Conservation (phyloP, 2,113 vertebrate genomes). For the Laticauda laticaudata region DNA sequence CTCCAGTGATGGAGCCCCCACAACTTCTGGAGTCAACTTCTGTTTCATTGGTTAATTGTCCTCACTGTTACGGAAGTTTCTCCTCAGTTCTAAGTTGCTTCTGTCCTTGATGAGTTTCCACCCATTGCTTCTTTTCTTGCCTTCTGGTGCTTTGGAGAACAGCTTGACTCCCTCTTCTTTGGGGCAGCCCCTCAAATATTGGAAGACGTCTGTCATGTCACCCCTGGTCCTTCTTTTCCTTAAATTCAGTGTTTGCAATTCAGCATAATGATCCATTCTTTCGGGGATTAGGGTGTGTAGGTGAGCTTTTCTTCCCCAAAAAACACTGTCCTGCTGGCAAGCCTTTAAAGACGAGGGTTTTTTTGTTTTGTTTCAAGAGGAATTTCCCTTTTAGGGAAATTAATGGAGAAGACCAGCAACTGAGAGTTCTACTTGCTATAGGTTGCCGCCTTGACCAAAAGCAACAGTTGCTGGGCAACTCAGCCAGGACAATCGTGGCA, state of each 20-base stretch:
- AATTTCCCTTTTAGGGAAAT: not conserved
- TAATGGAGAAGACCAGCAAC: not conserved
- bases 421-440: not conserved
- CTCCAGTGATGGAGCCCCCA: no score
- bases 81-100: no score
- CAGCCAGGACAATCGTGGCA: not conserved
- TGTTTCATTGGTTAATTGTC: no score
- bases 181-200: no score
- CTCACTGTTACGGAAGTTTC: no score
- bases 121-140: not conserved
- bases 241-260: not conserved
- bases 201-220: no score
- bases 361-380: not conserved
- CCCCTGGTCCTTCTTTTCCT: not conserved
- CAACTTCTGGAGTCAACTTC: no score
- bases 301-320: not conserved
- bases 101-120: no score
- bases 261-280: not conserved
- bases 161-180: not conserved
- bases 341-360: not conserved
- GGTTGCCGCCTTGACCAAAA: not conserved
- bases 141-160: not conserved
- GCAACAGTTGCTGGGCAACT: not conserved
- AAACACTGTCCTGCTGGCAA: not conserved
- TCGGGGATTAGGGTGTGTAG: not conserved